Conservation (phyloP, 2,888 invertebrate genomes). For the Catonia carolina region DNA sequence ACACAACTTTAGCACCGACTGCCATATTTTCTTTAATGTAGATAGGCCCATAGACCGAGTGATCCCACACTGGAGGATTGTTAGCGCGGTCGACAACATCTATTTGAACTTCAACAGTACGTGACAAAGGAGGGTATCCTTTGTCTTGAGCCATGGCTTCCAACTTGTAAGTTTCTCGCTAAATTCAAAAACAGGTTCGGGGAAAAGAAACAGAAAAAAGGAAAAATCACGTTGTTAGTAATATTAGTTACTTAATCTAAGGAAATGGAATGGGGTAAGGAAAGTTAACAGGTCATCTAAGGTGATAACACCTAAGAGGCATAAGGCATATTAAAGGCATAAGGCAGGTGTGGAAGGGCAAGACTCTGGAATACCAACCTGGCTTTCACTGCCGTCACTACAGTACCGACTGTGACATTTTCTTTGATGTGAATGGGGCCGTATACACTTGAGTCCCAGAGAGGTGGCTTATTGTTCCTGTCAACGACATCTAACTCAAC, state of each 20-base stretch:
- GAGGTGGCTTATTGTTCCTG: constrained; percentile 96
- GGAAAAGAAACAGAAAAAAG: constrained; percentile 51
- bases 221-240: constrained; percentile 58
- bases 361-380: constrained; percentile 49
- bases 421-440: constrained; percentile 97
- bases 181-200: constrained; percentile 51
- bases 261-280: no score
- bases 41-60: constrained; percentile 93
- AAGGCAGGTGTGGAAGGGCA: constrained; percentile 8
- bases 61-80: constrained; percentile 97
- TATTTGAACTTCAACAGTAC: constrained; percentile 96
- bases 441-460: constrained; percentile 92
- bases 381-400: constrained; percentile 97
- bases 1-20: constrained; percentile 95
- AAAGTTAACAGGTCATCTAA: no score
- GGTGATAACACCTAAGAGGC: background rate
- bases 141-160: constrained; percentile 98
- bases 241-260: constrained; percentile 43
- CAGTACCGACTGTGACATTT: constrained; percentile 98
- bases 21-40: constrained; percentile 96
- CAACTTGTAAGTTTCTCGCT: constrained; percentile 97
- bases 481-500: constrained; percentile 98
- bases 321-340: background rate
- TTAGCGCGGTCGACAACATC: constrained; percentile 97
- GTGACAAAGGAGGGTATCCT: constrained; percentile 90